Evolutionary conservation across 2,797 vertebrate genomes (phyloP).

Genomic region (Acanthurus lineatus): DNA sequence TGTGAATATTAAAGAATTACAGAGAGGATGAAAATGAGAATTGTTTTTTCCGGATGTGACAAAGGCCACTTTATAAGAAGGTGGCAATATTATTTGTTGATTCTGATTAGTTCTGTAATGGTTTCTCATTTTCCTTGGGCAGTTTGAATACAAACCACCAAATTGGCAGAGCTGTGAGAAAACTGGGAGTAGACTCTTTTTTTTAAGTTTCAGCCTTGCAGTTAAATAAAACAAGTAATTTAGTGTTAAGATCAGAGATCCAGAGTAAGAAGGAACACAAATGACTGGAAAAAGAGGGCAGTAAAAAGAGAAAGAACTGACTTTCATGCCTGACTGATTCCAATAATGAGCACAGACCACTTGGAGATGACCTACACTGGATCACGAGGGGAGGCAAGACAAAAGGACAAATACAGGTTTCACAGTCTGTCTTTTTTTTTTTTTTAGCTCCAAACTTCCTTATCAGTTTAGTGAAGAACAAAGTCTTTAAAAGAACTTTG

Average conservation of each 20-base stretch:
- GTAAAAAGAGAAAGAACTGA: conserved; percentile 24
- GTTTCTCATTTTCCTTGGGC: not conserved
- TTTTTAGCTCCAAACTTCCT: not conserved
- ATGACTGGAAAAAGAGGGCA: conserved; percentile 7
- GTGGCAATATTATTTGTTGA: not conserved
- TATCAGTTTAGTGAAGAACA: not conserved
- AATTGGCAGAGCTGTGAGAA: not conserved
- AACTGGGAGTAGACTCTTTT: not conserved
- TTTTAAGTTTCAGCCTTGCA: not conserved
- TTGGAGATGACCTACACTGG: conserved; percentile 30
- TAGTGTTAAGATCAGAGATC: not conserved
- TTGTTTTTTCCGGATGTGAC: conserved; percentile 1
- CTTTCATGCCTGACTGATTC: conserved; percentile 51
- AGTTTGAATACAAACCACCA: no score
- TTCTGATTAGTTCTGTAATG: not conserved
- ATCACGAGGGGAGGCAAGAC: conserved; percentile 8
- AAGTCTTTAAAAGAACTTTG: not conserved
- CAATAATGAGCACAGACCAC: conserved; percentile 38
- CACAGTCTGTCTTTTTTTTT: not conserved
- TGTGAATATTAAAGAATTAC: not conserved
- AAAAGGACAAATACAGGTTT: conserved; percentile 14
- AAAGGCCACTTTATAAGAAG: not conserved
- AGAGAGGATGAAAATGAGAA: not conserved
- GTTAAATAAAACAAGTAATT: not conserved
- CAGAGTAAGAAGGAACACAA: not conserved